Conservation (phyloP, 2,797 vertebrate species). For the Trachops cirrhosus region DNA sequence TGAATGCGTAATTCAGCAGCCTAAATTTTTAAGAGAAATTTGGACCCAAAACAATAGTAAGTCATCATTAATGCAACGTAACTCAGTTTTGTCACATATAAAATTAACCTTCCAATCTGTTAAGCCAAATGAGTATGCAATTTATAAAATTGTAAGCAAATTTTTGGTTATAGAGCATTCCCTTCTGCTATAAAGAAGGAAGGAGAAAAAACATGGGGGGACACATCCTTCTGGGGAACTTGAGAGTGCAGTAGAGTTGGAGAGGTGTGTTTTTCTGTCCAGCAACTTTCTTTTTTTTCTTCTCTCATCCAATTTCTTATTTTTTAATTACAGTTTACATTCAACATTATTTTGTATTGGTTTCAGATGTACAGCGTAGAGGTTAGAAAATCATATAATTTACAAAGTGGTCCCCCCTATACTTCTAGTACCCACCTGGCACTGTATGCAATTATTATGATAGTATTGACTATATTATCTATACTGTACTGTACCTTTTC, state of each 20-base stretch:
- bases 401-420: too few relatives aligned
- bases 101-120: background rate
- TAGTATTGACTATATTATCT: too few relatives aligned
- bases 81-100: background rate
- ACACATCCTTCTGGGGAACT: background rate
- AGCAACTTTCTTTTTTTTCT: background rate
- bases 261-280: background rate
- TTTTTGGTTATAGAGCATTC: background rate
- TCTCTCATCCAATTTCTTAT: too few relatives aligned
- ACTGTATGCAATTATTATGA: too few relatives aligned
- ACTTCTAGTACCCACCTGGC: too few relatives aligned
- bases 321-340: too few relatives aligned
- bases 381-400: too few relatives aligned
- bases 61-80: background rate
- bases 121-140: background rate
- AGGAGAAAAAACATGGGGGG: background rate
- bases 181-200: background rate
- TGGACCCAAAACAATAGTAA: background rate
- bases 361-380: too few relatives aligned
- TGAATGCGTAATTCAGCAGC: background rate
- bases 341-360: too few relatives aligned
- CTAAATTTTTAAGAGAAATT: conserved; percentile 10
- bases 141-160: background rate
- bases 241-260: background rate
- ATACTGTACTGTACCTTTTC: too few relatives aligned